These are phyloP conservation scores for Brienomyrus longianalis DNA, from an alignment of 2,113 vertebrate species.

Conservation along the genomic window DNA sequence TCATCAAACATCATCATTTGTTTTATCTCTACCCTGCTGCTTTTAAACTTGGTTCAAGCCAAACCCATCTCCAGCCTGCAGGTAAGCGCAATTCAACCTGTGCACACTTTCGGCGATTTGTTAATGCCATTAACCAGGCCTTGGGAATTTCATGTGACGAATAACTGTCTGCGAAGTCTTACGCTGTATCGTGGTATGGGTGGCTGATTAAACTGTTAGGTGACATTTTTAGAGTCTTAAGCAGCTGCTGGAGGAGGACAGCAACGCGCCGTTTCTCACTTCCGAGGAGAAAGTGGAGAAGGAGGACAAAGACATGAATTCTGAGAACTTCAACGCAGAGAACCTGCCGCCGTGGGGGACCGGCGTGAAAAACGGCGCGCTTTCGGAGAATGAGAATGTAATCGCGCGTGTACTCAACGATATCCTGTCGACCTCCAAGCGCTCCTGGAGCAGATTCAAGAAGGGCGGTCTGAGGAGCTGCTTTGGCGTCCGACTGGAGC, in stretches of 20 bases:
- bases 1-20: conserved; percentile 43
- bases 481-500: conserved; percentile 63
- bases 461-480: conserved; percentile 65
- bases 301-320: conserved; percentile 24
- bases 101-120: neutral
- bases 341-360: conserved; percentile 32
- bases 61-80: conserved; percentile 52
- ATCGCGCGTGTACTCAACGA: conserved; percentile 54
- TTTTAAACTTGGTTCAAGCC: conserved; percentile 37
- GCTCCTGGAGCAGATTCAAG: conserved; percentile 60
- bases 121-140: neutral
- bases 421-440: conserved; percentile 55
- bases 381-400: conserved; percentile 32
- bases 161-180: neutral
- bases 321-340: conserved; percentile 30
- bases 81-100: conserved; percentile 40
- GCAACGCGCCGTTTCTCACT: conserved; percentile 32
- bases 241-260: conserved; percentile 51
- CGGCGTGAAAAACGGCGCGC: conserved; percentile 34
- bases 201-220: neutral
- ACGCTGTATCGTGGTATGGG: neutral
- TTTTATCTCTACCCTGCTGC: conserved; percentile 53
- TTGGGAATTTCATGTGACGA: neutral
- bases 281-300: conserved; percentile 33
- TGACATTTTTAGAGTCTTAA: conserved; percentile 46